A percentile compares a stretch with the other conserved stretches of the same genome.
Conservation (phyloP, 2,888 invertebrate genomes). For the Ypsolopha sequella region DNA sequence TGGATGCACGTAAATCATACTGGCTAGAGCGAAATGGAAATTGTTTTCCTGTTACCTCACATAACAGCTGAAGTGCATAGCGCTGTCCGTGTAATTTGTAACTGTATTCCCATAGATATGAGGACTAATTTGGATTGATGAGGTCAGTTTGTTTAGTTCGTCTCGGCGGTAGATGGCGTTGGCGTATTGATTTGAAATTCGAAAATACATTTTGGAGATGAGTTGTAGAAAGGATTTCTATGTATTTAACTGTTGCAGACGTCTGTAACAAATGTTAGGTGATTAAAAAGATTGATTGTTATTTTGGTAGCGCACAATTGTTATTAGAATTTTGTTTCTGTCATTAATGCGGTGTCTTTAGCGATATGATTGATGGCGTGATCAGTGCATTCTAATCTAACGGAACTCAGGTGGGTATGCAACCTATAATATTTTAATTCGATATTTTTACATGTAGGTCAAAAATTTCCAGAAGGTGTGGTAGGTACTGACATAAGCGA, state of each 20-base stretch:
- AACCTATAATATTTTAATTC: no score
- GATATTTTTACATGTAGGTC: no score
- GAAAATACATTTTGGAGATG: background rate
- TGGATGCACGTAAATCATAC: constrained; percentile 31
- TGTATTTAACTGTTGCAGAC: constrained; percentile 4
- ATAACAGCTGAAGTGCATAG: constrained; percentile 50
- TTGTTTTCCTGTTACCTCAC: constrained; percentile 27
- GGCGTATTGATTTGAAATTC: constrained; percentile 3
- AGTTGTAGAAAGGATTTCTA: constrained; percentile 7
- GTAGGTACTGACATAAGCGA: background rate
- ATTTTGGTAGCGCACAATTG: constrained; percentile 8
- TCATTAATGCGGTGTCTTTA: constrained; percentile 12
- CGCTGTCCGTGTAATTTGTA: constrained; percentile 43
- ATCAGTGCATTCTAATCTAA: constrained; percentile 2
- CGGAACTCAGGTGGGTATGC: background rate
- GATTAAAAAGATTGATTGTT: constrained; percentile 18
- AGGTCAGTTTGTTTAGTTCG: background rate
- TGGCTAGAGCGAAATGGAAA: constrained; percentile 48
- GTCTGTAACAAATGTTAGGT: constrained; percentile 12
- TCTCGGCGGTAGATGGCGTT: constrained; percentile 8
- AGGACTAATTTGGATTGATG: constrained; percentile 25
- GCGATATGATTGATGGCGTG: constrained; percentile 13
- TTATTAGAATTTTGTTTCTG: constrained; percentile 8
- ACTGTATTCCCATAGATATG: constrained; percentile 33
- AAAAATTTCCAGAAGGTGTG: background rate